Conservation (phyloP, 1,140 invertebrate species). For the Drosophila subobscura region DNA sequence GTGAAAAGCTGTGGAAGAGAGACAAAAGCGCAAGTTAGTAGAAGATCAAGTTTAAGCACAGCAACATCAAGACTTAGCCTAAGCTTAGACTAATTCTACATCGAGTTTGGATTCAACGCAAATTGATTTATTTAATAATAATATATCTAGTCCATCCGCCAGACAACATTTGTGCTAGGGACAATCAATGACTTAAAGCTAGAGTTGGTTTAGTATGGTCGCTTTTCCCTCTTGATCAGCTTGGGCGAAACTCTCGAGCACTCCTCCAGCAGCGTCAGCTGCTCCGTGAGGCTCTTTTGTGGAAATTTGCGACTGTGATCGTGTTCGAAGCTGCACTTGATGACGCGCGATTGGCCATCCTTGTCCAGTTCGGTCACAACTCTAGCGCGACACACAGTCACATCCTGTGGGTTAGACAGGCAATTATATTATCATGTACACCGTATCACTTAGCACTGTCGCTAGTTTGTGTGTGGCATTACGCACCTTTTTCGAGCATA, state of each 20-base stretch:
- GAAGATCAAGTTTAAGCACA: background rate
- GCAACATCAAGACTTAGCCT: background rate
- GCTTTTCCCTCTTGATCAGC: constrained; percentile 45
- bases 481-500: constrained; percentile 75
- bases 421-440: too few relatives aligned
- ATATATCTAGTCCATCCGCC: background rate
- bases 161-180: constrained; percentile 4
- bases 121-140: constrained; percentile 39
- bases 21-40: constrained; percentile 40
- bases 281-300: constrained; percentile 25
- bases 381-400: constrained; percentile 70
- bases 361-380: constrained; percentile 74
- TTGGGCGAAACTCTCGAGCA: background rate
- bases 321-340: constrained; percentile 73
- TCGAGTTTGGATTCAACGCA: constrained; percentile 14
- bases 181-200: constrained; percentile 42
- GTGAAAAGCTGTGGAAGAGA: constrained; percentile 64
- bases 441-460: too few relatives aligned
- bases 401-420: constrained; percentile 54
- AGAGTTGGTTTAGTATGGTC: constrained; percentile 18
- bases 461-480: too few relatives aligned
- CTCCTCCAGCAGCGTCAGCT: constrained; percentile 36
- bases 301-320: constrained; percentile 75
- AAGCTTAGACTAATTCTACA: constrained; percentile 8
- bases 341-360: constrained; percentile 54